phyloP scores from a whole-genome alignment of 2,888 invertebrate genomes.

The Agrilus biguttatus region DNA sequence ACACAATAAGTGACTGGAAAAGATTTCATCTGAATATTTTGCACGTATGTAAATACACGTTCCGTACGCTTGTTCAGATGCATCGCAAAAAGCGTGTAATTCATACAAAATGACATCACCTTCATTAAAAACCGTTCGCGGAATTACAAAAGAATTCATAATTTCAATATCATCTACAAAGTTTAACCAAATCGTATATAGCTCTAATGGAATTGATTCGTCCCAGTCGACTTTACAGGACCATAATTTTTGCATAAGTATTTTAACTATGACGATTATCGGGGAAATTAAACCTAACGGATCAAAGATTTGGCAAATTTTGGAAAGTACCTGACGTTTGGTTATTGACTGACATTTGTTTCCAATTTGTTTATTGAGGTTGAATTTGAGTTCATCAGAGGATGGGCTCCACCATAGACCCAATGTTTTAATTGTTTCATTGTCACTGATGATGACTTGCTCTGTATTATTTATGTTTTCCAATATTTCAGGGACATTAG shows the following conservation, averaged over 20 bases:
- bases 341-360: too few relatives aligned
- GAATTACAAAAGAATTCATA: slow-evolving; percentile 7
- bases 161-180: slow-evolving; percentile 1
- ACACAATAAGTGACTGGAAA: slow-evolving; percentile 7
- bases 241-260: too few relatives aligned
- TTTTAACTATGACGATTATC: too few relatives aligned
- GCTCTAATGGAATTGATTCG: too few relatives aligned
- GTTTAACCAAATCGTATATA: slow-evolving; percentile 4
- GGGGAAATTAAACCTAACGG: too few relatives aligned
- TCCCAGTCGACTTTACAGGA: too few relatives aligned
- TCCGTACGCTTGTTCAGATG: slow-evolving; percentile 10
- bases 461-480: background rate
- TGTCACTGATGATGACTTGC: background rate
- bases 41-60: slow-evolving; percentile 12
- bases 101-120: slow-evolving; percentile 1
- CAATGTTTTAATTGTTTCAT: background rate
- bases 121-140: slow-evolving; percentile 3
- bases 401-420: slow-evolving; percentile 1
- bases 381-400: background rate
- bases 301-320: too few relatives aligned
- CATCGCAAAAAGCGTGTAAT: slow-evolving; percentile 11
- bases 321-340: too few relatives aligned
- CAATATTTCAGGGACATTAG: background rate
- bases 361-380: too few relatives aligned
- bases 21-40: slow-evolving; percentile 2